Conservation (phyloP, 30 jellyfish, hydroid and myxozoan species). For the Hydra vulgaris region DNA sequence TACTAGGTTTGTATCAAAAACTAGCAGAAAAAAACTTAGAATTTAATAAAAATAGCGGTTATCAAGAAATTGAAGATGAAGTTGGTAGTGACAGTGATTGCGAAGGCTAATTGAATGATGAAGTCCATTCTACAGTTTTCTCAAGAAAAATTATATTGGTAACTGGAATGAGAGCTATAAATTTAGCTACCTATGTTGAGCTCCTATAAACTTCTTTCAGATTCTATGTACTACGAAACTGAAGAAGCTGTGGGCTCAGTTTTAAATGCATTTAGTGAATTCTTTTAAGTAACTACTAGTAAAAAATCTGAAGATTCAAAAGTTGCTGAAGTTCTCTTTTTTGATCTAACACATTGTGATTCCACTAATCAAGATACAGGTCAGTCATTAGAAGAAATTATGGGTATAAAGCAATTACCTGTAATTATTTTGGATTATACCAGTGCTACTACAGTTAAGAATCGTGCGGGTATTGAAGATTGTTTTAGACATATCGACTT, state of each 20-base stretch:
- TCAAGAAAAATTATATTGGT: neutral
- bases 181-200: neutral
- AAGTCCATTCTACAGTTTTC: neutral
- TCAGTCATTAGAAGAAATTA: neutral
- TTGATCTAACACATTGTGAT: neutral
- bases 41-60: neutral
- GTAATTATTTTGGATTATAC: neutral
- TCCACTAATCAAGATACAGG: neutral
- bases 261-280: neutral
- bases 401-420: neutral
- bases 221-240: neutral
- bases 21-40: neutral
- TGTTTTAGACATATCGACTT: neutral
- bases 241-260: neutral
- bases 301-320: neutral
- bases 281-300: neutral
- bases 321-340: neutral
- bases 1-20: neutral
- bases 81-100: neutral
- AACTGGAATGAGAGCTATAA: neutral
- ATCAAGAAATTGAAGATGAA: neutral
- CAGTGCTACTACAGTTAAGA: neutral
- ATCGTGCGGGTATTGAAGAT: neutral
- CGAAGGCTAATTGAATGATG: neutral
- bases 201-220: neutral